These are phyloP conservation scores for Lasioglossum marginatum DNA, from an alignment of 2,888 invertebrate genomes.

Conservation along the genomic window DNA sequence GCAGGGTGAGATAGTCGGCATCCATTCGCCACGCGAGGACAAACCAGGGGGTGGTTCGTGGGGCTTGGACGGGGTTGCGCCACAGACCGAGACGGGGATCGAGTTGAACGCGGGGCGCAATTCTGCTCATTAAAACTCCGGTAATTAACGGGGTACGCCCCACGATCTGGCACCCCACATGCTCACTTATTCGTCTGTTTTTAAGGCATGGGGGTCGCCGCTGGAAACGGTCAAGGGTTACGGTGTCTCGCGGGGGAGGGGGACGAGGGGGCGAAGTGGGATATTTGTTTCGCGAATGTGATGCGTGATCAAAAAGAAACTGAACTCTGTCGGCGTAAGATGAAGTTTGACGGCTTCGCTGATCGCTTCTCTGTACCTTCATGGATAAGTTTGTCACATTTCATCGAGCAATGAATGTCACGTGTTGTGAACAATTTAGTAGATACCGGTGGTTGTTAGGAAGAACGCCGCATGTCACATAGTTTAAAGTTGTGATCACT, in stretches of 20 bases:
- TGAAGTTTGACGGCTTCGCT: background rate
- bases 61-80: slow-evolving; percentile 11
- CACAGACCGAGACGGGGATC: slow-evolving; percentile 34
- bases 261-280: background rate
- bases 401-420: background rate
- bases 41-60: slow-evolving; percentile 32
- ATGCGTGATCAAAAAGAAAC: background rate
- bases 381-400: background rate
- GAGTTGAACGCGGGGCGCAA: slow-evolving; percentile 62
- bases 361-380: background rate
- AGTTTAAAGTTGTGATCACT: too few relatives aligned
- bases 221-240: slow-evolving; percentile 45
- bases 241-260: slow-evolving; percentile 2
- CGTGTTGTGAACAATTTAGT: background rate
- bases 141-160: slow-evolving; percentile 69
- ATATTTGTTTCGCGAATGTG: background rate
- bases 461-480: too few relatives aligned
- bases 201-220: slow-evolving; percentile 44
- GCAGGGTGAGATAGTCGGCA: slow-evolving; percentile 59
- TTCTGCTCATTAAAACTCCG: slow-evolving; percentile 75
- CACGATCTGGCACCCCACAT: slow-evolving; percentile 58
- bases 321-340: background rate
- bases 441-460: too few relatives aligned
- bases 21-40: slow-evolving; percentile 65
- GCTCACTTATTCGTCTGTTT: slow-evolving; percentile 43